Percentiles rank a stretch among this genome's conserved stretches.
Evolutionary conservation across 2,797 vertebrate genomes (phyloP).

Genomic region (Sylvia borin): DNA sequence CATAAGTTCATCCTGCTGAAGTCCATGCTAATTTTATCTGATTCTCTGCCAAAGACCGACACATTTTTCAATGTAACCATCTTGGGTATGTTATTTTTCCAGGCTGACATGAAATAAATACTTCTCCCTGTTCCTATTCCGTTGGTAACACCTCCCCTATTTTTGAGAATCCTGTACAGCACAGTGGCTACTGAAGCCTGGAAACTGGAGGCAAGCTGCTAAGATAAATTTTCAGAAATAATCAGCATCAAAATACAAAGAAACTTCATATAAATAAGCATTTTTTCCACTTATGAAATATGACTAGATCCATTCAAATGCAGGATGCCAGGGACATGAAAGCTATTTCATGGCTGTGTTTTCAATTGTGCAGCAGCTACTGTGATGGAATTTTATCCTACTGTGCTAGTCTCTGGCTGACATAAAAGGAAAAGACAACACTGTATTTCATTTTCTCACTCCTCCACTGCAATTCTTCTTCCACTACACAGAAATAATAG

Average conservation of each 20-base stretch:
- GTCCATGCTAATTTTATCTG: background rate
- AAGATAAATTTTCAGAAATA: conserved; percentile 27
- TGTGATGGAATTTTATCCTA: conserved; percentile 23
- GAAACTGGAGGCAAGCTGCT: background rate
- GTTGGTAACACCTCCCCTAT: background rate
- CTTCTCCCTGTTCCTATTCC: background rate
- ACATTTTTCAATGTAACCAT: background rate
- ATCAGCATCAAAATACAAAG: conserved; percentile 11
- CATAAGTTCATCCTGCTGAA: background rate
- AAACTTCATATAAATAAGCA: background rate
- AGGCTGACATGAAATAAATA: background rate
- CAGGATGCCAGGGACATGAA: background rate
- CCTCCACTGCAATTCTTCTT: conserved; percentile 15
- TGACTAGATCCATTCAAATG: background rate
- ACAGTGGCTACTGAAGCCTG: background rate
- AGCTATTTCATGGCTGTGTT: conserved; percentile 45
- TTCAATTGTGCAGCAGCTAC: conserved; percentile 13
- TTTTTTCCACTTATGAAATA: conserved; percentile 26
- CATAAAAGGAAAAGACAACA: background rate
- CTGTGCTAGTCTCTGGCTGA: background rate
- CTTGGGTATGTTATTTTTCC: background rate
- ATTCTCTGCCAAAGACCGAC: background rate
- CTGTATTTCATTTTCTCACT: conserved; percentile 34
- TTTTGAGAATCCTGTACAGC: background rate
- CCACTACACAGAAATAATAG: conserved; percentile 11